Evolutionary conservation across 2,888 invertebrate genomes (phyloP).

Genomic region (Ophion ventricosus): DNA sequence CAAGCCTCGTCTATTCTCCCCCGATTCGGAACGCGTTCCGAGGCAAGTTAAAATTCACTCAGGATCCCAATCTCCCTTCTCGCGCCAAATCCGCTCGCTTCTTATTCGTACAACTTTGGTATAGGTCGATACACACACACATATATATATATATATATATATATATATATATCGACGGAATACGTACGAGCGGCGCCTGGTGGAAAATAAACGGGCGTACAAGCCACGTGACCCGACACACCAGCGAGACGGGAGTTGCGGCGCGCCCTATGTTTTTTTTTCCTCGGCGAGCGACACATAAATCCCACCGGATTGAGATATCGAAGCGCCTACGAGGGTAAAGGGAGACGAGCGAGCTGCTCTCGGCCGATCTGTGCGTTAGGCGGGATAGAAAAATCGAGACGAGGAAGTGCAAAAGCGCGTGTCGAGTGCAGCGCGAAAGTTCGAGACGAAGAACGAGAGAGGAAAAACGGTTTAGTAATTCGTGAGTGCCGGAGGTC

Average conservation of each 20-base stretch:
- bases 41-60: conserved; percentile 61
- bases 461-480: conserved; percentile 69
- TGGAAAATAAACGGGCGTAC: background rate
- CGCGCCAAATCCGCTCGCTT: conserved; percentile 22
- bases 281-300: background rate
- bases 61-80: conserved; percentile 16
- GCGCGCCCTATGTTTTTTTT: background rate
- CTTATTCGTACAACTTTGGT: conserved; percentile 36
- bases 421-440: conserved; percentile 5
- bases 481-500: conserved; percentile 72
- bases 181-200: background rate
- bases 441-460: conserved; percentile 26
- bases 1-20: background rate
- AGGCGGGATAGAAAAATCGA: conserved; percentile 13
- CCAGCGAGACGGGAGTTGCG: background rate
- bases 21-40: conserved; percentile 49
- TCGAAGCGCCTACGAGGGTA: conserved; percentile 28
- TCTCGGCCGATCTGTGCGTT: conserved; percentile 15
- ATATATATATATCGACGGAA: background rate
- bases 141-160: too few species aligned
- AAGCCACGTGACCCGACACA: background rate
- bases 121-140: background rate
- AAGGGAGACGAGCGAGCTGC: conserved; percentile 1
- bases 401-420: too few species aligned
- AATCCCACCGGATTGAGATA: conserved; percentile 38